Evolutionary conservation across 2,888 invertebrate species (phyloP).

Genomic region (Leptogaster cylindrica): DNA sequence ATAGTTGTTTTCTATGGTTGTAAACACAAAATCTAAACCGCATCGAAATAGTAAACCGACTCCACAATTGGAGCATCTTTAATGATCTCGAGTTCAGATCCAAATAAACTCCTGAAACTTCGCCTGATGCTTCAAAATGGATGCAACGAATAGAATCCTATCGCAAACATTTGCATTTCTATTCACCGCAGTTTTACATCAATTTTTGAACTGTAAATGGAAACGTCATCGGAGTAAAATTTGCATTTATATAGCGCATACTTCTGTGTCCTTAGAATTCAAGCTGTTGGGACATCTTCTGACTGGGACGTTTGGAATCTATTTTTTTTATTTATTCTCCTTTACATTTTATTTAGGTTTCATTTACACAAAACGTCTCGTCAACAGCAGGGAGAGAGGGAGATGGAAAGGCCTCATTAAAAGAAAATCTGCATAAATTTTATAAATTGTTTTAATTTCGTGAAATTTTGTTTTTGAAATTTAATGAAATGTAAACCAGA

Average conservation of each 20-base stretch:
- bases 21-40: too few relatives aligned
- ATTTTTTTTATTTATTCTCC: background rate
- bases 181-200: conserved; percentile 34
- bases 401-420: conserved; percentile 15
- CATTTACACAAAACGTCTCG: conserved; percentile 23
- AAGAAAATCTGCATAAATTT: conserved; percentile 22
- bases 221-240: conserved; percentile 24
- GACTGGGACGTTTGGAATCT: conserved; percentile 11
- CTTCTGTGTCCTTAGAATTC: conserved; percentile 12
- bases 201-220: conserved; percentile 35
- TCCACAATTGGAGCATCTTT: too few relatives aligned
- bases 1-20: too few relatives aligned
- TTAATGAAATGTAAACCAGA: too few relatives aligned
- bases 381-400: conserved; percentile 17
- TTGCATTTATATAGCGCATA: conserved; percentile 32
- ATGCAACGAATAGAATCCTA: too few relatives aligned
- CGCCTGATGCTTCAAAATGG: too few relatives aligned
- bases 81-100: too few relatives aligned
- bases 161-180: conserved; percentile 34
- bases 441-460: conserved; percentile 5
- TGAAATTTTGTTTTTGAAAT: too few relatives aligned
- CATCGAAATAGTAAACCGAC: too few relatives aligned
- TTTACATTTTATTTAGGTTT: background rate
- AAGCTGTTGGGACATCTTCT: background rate
- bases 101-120: too few relatives aligned